Percentiles rank a stretch among this genome's conserved stretches.
Evolutionary conservation across 2,888 invertebrate genomes (phyloP).

Genomic region (Ommatoiulus sabulosus): DNA sequence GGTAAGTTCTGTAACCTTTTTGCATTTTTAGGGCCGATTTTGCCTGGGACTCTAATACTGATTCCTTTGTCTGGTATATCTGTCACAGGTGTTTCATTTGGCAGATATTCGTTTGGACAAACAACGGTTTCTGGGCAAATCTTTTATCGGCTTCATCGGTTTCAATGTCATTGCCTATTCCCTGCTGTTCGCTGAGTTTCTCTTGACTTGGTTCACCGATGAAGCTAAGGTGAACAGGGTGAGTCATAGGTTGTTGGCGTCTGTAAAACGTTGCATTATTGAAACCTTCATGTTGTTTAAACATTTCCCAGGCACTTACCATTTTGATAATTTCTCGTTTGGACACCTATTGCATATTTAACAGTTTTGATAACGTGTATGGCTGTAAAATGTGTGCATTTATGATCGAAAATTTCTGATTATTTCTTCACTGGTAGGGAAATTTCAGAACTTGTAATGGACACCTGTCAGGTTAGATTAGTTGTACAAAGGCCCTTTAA

Average conservation of each 20-base stretch:
- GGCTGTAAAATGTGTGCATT: too few species aligned
- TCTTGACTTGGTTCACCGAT: slow-evolving; percentile 72
- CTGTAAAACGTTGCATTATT: background rate
- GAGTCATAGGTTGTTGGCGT: slow-evolving; percentile 38
- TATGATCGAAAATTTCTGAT: too few species aligned
- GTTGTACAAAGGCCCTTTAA: too few species aligned
- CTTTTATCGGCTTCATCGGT: slow-evolving; percentile 87
- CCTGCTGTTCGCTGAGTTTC: slow-evolving; percentile 80
- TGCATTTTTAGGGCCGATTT: background rate
- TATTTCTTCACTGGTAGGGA: too few species aligned
- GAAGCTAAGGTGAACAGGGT: slow-evolving; percentile 72
- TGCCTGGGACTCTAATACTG: background rate
- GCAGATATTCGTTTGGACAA: slow-evolving; percentile 88
- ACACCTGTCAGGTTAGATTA: too few species aligned
- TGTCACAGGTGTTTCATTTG: slow-evolving; percentile 83
- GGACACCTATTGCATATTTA: too few species aligned
- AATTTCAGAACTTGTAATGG: too few species aligned
- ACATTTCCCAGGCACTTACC: too few species aligned
- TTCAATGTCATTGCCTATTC: slow-evolving; percentile 92
- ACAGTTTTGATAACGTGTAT: too few species aligned
- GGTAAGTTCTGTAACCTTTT: slow-evolving; percentile 69
- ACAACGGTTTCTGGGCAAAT: slow-evolving; percentile 90
- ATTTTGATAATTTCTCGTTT: too few species aligned
- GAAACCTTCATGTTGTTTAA: too few species aligned
- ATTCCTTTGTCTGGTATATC: background rate